Percentiles rank a stretch among this genome's conserved stretches.
Conservation (phyloP, 2,888 invertebrate species). For the Drosophila incognita region DNA sequence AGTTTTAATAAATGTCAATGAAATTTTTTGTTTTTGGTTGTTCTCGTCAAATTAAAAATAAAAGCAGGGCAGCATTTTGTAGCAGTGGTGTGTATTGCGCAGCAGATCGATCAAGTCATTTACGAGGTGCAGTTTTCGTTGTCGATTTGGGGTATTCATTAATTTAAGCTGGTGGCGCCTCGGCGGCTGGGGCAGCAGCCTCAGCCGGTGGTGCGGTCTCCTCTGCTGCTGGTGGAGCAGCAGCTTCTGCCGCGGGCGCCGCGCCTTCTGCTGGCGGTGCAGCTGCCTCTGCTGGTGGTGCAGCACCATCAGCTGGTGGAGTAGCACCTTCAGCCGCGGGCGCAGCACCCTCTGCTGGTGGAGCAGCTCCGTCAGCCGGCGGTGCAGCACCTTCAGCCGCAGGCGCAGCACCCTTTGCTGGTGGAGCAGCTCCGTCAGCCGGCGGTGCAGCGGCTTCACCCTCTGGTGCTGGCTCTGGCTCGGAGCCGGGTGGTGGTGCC, state of each 20-base stretch:
- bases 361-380: slow-evolving; percentile 61
- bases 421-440: slow-evolving; percentile 81
- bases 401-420: slow-evolving; percentile 79
- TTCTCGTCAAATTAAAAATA: slow-evolving; percentile 46
- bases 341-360: slow-evolving; percentile 62
- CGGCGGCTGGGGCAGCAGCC: slow-evolving; percentile 75
- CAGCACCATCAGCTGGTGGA: slow-evolving; percentile 73
- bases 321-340: slow-evolving; percentile 78
- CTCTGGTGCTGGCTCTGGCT: slow-evolving; percentile 79
- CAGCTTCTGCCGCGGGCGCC: slow-evolving; percentile 50
- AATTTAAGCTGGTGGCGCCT: slow-evolving; percentile 74
- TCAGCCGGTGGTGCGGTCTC: slow-evolving; percentile 75
- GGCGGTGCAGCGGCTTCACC: slow-evolving; percentile 75
- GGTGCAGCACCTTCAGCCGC: slow-evolving; percentile 67
- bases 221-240: slow-evolving; percentile 60
- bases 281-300: slow-evolving; percentile 77
- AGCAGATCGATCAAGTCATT: slow-evolving; percentile 30
- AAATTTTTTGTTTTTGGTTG: slow-evolving; percentile 16
- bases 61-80: slow-evolving; percentile 71
- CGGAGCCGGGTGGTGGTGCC: slow-evolving; percentile 83
- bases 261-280: slow-evolving; percentile 78
- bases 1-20: slow-evolving; percentile 49
- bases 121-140: slow-evolving; percentile 1
- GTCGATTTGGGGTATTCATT: slow-evolving; percentile 10
- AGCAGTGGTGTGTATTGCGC: slow-evolving; percentile 57